Conservation (phyloP, 2,797 vertebrate genomes). For the Artibeus jamaicensis region DNA sequence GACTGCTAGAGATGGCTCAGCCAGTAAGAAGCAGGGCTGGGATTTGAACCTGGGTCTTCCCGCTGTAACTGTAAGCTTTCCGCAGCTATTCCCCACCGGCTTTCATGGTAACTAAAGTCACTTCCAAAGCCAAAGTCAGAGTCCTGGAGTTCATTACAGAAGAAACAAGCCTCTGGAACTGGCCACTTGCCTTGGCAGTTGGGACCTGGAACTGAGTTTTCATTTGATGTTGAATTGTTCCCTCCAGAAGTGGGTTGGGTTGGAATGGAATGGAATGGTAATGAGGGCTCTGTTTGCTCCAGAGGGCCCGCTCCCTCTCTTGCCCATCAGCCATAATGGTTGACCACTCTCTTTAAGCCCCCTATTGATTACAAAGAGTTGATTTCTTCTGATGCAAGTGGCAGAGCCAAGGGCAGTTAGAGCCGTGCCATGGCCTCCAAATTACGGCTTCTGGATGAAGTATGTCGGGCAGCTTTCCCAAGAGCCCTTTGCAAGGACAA, state of each 20-base stretch:
- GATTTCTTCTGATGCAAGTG: constrained; percentile 42
- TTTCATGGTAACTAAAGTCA: background rate
- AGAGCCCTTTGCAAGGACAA: constrained; percentile 8
- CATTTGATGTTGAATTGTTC: background rate
- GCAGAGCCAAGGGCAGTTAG: constrained; percentile 50
- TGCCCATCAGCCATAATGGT: constrained; percentile 51
- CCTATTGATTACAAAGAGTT: constrained; percentile 66
- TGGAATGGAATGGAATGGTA: constrained; percentile 49
- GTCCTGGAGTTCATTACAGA: constrained; percentile 43
- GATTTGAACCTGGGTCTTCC: constrained; percentile 27
- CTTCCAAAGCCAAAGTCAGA: constrained; percentile 40
- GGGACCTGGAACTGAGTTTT: constrained; percentile 30
- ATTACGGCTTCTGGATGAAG: constrained; percentile 49
- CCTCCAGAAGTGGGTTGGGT: constrained; percentile 31
- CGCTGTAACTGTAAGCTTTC: background rate
- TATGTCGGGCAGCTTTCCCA: constrained; percentile 22
- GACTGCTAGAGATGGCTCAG: background rate
- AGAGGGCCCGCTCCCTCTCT: constrained; percentile 2
- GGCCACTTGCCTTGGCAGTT: constrained; percentile 43
- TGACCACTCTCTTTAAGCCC: constrained; percentile 34
- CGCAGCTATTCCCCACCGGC: background rate
- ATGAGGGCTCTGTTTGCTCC: constrained; percentile 42
- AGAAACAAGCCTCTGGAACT: constrained; percentile 26
- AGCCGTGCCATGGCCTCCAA: background rate
- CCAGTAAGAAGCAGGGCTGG: background rate